Base-by-base conservation (phyloP, 2,888 invertebrate species). In the Drosophila emarginata region DNA sequence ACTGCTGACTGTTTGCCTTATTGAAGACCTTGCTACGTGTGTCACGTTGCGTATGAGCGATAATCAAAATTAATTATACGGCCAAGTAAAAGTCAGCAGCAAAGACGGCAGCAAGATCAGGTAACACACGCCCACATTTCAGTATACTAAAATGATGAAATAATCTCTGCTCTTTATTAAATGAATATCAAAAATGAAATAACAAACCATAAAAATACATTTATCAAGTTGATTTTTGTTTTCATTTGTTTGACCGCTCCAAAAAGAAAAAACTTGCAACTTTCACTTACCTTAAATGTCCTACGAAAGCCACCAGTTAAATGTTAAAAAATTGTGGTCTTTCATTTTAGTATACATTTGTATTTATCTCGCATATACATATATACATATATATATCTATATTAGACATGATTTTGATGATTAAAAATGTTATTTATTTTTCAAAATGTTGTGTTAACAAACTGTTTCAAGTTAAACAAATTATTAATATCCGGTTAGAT, bases 21-120 rank as follows among this genome's bases (percentile, higher is more conserved):
- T 52, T 52, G 7, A 54, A 54, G 54, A 36, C 53, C 50, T 66
- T 64, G 61, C 36, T 71, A 65, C 64, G 69, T 73, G 78, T 68
- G 79, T 72, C 75, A 77, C 78, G 80, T 72, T 74, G 78, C 79
- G 81, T 77, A 78, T 79, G 78, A 64, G 80, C 70, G 74, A 75
- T 80, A 78, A 79, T 74, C 66, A 78, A 75, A 72, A 80, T 81
- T 73, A 77, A 83, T 78, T 79, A 75, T 78, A 73, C 68, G 80
- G 56, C 59, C 61, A 71, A 76, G 79, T 79, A 79, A 79, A 79
- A 79, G 79, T 73, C 70, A 70, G 52, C 50, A 32, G 61, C 50
- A n/a, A n/a, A n/a, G 23, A 5, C 4, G 9, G 6, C 40, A 40
- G 37, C 76, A 77, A 70, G 76, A 77, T 77, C 79, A 67, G 77